Evolutionary conservation across 1,140 invertebrate species (phyloP).

Genomic region (Apis florea): DNA sequence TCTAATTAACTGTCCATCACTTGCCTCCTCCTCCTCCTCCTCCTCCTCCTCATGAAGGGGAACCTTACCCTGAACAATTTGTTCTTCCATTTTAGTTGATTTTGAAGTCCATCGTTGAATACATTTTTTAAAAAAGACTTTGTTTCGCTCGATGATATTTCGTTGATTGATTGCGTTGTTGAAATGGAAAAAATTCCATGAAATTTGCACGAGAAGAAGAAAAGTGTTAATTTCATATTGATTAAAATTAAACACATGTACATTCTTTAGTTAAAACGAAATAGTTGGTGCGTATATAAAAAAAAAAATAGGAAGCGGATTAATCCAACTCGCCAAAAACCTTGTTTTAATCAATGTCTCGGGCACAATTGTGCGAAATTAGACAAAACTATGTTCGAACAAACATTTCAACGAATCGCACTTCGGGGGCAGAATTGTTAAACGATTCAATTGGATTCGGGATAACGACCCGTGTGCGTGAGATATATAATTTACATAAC

Average conservation of each 20-base stretch:
- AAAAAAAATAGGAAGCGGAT: slow-evolving; percentile 1
- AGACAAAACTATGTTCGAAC: slow-evolving; percentile 36
- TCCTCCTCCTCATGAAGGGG: slow-evolving; percentile 16
- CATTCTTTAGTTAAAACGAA: not conserved
- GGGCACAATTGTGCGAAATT: slow-evolving; percentile 21
- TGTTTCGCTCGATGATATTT: no score
- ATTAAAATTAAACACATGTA: no score
- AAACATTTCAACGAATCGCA: slow-evolving; percentile 25
- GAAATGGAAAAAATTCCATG: no score
- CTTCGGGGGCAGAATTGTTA: slow-evolving; percentile 6
- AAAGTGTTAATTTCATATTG: not conserved
- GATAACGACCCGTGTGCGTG: not conserved
- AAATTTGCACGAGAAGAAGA: no score
- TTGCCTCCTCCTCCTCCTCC: not conserved
- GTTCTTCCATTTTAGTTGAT: slow-evolving; percentile 13
- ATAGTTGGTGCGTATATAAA: not conserved
- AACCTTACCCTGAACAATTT: slow-evolving; percentile 35
- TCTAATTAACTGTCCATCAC: slow-evolving; percentile 71
- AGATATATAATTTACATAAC: slow-evolving; percentile 16
- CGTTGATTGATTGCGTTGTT: no score
- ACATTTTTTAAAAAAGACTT: not conserved
- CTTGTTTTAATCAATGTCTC: slow-evolving; percentile 30
- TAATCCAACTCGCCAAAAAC: slow-evolving; percentile 30
- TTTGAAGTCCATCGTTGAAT: no score
- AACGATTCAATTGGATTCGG: slow-evolving; percentile 30